phyloP scores from a whole-genome alignment of 2,113 vertebrate species.

The Nothobranchius furzeri region DNA sequence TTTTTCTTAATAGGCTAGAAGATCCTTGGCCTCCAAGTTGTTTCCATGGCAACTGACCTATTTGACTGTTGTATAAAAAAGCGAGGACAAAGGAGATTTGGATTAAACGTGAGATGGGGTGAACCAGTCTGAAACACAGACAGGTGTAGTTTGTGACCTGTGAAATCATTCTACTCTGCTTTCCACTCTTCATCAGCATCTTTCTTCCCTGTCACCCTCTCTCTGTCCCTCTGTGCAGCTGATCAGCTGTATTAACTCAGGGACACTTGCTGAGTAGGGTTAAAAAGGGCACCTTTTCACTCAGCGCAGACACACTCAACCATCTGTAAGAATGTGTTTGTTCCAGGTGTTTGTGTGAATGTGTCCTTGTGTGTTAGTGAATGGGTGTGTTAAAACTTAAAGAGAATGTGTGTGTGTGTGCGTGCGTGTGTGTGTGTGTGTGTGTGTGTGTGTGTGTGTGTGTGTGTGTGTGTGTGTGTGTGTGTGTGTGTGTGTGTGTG shows the following conservation, averaged over 20 bases:
- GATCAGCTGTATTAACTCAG: slow-evolving; percentile 95
- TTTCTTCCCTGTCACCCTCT: slow-evolving; percentile 16
- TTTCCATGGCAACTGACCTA: slow-evolving; percentile 95
- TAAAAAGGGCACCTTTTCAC: slow-evolving; percentile 95
- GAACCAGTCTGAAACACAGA: slow-evolving; percentile 79
- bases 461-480: slow-evolving; percentile 28
- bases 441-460: slow-evolving; percentile 21
- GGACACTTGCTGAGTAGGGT: slow-evolving; percentile 90
- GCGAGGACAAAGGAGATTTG: slow-evolving; percentile 48
- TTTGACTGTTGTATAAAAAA: slow-evolving; percentile 84
- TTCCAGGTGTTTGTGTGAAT: slow-evolving; percentile 25
- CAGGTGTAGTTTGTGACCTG: slow-evolving; percentile 75
- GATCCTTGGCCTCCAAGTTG: slow-evolving; percentile 91
- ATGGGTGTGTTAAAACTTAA: slow-evolving; percentile 75
- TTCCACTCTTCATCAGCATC: slow-evolving; percentile 23
- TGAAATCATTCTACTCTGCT: slow-evolving; percentile 54
- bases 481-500: slow-evolving; percentile 4
- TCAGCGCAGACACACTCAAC: slow-evolving; percentile 65
- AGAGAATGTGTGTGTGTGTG: slow-evolving; percentile 20
- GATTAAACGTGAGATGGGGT: slow-evolving; percentile 81
- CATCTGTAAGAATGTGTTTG: slow-evolving; percentile 15
- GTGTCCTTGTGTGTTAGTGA: slow-evolving; percentile 45
- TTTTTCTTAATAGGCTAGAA: slow-evolving; percentile 91
- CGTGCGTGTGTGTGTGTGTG: slow-evolving; percentile 3
- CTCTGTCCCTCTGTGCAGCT: slow-evolving; percentile 82